These are phyloP conservation scores for Perca fluviatilis DNA, from an alignment of 2,113 vertebrate genomes.

Conservation along the genomic window DNA sequence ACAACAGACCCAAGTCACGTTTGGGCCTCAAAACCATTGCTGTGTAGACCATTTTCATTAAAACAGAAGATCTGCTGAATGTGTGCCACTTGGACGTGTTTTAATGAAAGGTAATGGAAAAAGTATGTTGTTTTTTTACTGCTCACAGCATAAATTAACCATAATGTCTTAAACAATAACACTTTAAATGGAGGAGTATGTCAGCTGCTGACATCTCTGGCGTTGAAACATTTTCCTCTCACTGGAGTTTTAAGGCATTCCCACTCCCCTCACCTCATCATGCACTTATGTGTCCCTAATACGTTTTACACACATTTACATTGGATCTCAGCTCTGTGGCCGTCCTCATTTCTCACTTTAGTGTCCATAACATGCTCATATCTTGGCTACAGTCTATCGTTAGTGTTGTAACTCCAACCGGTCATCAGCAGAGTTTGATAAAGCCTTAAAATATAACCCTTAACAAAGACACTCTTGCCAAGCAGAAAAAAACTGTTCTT, in stretches of 20 bases:
- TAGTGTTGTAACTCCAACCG: not conserved
- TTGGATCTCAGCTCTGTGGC: not conserved
- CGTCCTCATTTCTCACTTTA: not conserved
- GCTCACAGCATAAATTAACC: slow-evolving; percentile 4
- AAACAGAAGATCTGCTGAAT: not conserved
- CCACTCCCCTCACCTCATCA: not conserved
- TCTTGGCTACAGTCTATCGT: not conserved
- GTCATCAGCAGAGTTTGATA: not conserved
- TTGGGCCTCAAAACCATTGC: not conserved
- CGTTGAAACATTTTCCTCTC: not conserved
- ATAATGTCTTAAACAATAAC: not conserved
- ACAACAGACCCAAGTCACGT: not conserved
- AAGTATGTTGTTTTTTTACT: not conserved
- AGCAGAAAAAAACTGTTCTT: no score
- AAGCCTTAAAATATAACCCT: not conserved
- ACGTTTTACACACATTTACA: not conserved
- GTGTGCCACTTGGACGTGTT: not conserved
- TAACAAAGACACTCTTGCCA: no score
- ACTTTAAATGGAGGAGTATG: not conserved
- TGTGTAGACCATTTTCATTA: not conserved
- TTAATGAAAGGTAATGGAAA: slow-evolving; percentile 13
- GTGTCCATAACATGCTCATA: not conserved
- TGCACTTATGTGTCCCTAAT: not conserved
- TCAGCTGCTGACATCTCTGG: slow-evolving; percentile 24
- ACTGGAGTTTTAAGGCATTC: not conserved